Base-by-base conservation (phyloP, 2,888 invertebrate species). In the Metalampra italica region DNA sequence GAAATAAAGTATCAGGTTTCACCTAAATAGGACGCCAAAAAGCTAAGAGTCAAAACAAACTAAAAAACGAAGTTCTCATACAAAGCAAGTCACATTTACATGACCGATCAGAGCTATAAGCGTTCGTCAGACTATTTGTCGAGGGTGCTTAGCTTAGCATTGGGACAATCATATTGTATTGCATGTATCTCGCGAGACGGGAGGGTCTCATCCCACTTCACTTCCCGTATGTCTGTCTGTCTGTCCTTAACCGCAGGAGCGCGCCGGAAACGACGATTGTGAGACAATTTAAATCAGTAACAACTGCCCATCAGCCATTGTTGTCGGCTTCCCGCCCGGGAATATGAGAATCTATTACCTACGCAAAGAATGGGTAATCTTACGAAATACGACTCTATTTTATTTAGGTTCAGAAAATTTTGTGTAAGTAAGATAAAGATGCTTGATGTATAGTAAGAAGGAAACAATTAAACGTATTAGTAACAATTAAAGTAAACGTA, bases 271-370 rank as follows among this genome's bases (percentile, higher is more conserved):
- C 69, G 55, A 56, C 71, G 81, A 85, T 83, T 86, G 85, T 74
- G 78, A 81, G 78, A 82, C 85, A 84, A 85, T 86, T 86, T 82
- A 74, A 83, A 78, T 75, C 77, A 75, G 64, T 77, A 78, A 68
- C 68, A 58, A 68, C 68, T 57, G 68, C 66, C 72, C 68, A 71
- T 72, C 71, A 66, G 57, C 66, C 69, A 73, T 80, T 79, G 82
- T 82, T 72, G 71, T 55, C 66, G 66, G 72, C 80, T 75, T 81
- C 82, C 77, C 73, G 75, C 69, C 66, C 50, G 58, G 57, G 65
- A 74, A 68, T 57, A 55, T 56, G 55, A 56, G 11, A 29, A 9
- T 55, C 59, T 59, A 59, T 55, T 57, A 62, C 52, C 22, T 22
- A 22, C 36, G 3, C 11, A 36, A n/a, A 7, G 36, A 36, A 36